Percentiles rank a stretch among this genome's conserved stretches.
Evolutionary conservation across 2,113 vertebrate genomes (phyloP).

Genomic region (Sphaerodactylus townsendi): DNA sequence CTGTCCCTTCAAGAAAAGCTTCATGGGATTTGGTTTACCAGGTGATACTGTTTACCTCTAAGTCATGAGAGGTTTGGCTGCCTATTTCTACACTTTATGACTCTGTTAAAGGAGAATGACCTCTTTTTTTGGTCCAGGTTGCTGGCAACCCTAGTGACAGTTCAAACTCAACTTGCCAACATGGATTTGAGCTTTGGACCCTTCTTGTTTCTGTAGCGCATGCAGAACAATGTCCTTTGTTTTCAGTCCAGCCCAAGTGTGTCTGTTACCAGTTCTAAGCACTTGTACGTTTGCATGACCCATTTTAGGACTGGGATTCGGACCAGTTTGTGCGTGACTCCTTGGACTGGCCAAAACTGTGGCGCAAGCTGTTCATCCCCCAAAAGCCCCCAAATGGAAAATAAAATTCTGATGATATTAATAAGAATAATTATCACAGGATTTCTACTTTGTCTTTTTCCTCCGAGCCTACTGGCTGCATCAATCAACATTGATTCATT

Average conservation of each 20-base stretch:
- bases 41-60: too few species aligned
- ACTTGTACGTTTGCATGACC: too few species aligned
- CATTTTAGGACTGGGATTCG: background rate
- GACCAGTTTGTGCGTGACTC: background rate
- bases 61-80: too few species aligned
- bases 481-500: conserved; percentile 66
- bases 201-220: too few species aligned
- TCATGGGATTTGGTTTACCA: too few species aligned
- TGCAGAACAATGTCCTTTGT: background rate
- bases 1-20: too few species aligned
- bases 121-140: too few species aligned
- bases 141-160: too few species aligned
- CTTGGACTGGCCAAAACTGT: background rate
- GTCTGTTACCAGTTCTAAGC: background rate
- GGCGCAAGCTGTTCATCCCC: conserved; percentile 41
- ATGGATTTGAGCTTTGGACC: background rate
- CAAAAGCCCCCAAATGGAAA: conserved; percentile 39
- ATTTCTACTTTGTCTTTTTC: conserved; percentile 15
- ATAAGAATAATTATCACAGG: conserved; percentile 35
- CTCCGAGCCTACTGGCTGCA: conserved; percentile 57
- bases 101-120: too few species aligned
- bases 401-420: conserved; percentile 47
- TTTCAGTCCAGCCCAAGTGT: background rate
- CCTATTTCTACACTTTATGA: too few species aligned
- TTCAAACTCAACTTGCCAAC: background rate